These are phyloP conservation scores for Galaxea fascicularis DNA, from an alignment of 92 coral and sea anemone species.

Conservation along the genomic window DNA sequence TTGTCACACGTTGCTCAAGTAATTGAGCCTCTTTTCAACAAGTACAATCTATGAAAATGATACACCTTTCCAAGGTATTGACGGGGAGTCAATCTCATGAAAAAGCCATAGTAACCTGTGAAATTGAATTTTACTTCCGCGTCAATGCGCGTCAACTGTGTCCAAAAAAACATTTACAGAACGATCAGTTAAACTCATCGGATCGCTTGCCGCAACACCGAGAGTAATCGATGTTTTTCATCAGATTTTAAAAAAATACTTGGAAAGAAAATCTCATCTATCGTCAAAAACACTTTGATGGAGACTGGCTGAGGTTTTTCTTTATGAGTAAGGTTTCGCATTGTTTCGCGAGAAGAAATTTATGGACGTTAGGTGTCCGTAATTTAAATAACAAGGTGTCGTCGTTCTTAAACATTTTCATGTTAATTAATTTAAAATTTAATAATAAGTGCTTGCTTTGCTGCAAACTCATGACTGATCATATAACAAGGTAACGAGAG, in stretches of 20 bases:
- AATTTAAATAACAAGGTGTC: not conserved
- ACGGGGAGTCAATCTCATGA: no score
- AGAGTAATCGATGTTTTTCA: not conserved
- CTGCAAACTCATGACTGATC: not conserved
- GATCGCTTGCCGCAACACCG: not conserved
- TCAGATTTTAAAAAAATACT: not conserved
- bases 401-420: not conserved
- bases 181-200: slow-evolving; percentile 7
- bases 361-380: not conserved
- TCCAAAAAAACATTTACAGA: not conserved
- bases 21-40: no score
- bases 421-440: not conserved
- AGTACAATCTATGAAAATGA: no score
- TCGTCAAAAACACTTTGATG: no score
- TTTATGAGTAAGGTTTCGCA: no score
- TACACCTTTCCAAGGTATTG: no score
- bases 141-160: not conserved
- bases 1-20: no score
- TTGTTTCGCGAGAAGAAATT: no score
- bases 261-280: not conserved
- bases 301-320: no score
- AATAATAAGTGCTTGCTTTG: not conserved
- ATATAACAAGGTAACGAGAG: no score
- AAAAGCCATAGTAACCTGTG: no score
- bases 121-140: not conserved